Evolutionary conservation across 2,113 vertebrate species (phyloP).

Genomic region (Callospermophilus lateralis): DNA sequence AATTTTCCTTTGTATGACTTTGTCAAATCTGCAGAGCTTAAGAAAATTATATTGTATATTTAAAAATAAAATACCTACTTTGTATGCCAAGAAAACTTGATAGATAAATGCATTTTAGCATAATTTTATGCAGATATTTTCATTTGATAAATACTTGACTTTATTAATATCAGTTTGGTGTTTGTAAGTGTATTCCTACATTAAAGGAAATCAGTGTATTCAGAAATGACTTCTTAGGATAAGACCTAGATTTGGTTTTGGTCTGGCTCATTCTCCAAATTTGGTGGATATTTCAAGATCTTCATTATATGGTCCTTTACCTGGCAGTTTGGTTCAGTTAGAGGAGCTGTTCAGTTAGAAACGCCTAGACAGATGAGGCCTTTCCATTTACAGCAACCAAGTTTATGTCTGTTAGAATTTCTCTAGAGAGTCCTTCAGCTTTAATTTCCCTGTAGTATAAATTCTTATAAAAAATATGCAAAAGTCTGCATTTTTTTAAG

Average conservation of each 20-base stretch:
- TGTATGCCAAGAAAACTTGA: slow-evolving; percentile 50
- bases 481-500: neutral
- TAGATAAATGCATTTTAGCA: neutral
- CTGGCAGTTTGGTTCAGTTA: neutral
- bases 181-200: neutral
- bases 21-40: slow-evolving; percentile 23
- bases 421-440: neutral
- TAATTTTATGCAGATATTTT: neutral
- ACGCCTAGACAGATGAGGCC: neutral
- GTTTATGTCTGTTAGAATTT: slow-evolving; percentile 27
- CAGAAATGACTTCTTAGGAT: neutral
- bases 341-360: neutral
- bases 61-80: slow-evolving; percentile 44
- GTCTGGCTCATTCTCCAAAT: slow-evolving; percentile 16
- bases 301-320: neutral
- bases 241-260: neutral
- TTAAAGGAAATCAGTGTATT: slow-evolving; percentile 19
- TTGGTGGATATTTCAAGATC: neutral
- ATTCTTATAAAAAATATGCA: neutral
- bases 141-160: neutral
- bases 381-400: neutral
- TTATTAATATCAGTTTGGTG: neutral
- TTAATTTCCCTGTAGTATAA: slow-evolving; percentile 3
- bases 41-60: slow-evolving; percentile 34
- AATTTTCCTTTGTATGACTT: slow-evolving; percentile 51